These are phyloP conservation scores for Rhadina sibilatrix DNA, from an alignment of 2,113 vertebrate species.

Conservation along the genomic window DNA sequence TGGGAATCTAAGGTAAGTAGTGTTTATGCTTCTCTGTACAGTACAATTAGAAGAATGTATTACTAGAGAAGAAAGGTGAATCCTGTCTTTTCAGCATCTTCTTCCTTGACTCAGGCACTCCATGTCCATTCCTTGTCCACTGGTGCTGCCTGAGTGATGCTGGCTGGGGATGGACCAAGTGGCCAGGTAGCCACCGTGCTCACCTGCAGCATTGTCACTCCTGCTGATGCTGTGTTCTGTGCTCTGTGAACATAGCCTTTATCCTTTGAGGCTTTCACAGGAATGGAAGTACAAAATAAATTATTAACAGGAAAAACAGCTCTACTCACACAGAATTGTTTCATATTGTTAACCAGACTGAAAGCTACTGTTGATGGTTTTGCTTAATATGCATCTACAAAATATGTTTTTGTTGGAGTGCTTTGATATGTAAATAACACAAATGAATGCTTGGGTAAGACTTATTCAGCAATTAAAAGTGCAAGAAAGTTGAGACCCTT, in stretches of 20 bases:
- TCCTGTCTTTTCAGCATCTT: background rate
- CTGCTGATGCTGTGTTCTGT: background rate
- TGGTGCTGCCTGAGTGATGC: background rate
- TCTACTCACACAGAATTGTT: background rate
- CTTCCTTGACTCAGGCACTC: background rate
- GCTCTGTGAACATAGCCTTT: background rate
- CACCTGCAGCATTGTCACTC: background rate
- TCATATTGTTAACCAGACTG: background rate
- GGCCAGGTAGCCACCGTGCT: background rate
- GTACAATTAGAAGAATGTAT: background rate
- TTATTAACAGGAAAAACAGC: background rate
- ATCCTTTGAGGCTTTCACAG: background rate
- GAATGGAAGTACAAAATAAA: background rate
- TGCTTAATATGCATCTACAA: background rate
- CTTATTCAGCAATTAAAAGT: background rate
- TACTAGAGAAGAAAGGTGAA: background rate
- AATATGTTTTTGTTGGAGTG: background rate
- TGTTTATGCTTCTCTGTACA: background rate
- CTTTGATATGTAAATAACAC: background rate
- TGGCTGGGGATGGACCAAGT: background rate
- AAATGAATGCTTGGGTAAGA: background rate
- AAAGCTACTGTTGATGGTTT: background rate
- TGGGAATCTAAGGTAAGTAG: background rate
- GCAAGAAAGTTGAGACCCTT: background rate
- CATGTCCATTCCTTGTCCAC: background rate